Evolutionary conservation across 2,797 vertebrate species (phyloP).

Genomic region (Poecilia picta): DNA sequence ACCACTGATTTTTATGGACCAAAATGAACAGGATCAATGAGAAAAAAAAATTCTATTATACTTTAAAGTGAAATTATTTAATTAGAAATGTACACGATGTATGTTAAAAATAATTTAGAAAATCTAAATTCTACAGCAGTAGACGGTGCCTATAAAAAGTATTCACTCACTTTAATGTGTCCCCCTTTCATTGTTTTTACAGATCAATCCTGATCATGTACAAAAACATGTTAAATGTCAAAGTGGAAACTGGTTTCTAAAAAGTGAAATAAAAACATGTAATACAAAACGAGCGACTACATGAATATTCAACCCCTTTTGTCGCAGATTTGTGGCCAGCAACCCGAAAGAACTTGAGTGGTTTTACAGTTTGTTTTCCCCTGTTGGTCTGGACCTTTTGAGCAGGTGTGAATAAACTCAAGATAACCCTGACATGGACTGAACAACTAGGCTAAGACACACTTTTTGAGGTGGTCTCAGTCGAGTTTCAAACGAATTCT

Average conservation of each 20-base stretch:
- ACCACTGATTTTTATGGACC: neutral
- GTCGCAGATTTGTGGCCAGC: neutral
- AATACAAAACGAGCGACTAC: neutral
- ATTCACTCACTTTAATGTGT: neutral
- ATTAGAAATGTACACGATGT: too few relatives aligned
- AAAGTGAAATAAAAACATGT: neutral
- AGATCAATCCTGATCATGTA: neutral
- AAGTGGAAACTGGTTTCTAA: neutral
- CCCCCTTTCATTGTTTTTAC: neutral
- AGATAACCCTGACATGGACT: too few relatives aligned
- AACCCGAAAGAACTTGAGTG: too few relatives aligned
- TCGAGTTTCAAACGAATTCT: too few relatives aligned
- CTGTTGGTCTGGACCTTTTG: too few relatives aligned
- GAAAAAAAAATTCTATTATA: neutral
- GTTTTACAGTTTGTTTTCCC: too few relatives aligned
- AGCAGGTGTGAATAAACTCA: too few relatives aligned
- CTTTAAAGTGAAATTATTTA: too few relatives aligned
- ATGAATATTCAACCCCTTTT: neutral
- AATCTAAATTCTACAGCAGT: neutral
- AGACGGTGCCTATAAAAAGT: neutral
- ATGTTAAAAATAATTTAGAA: neutral
- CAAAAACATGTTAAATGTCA: neutral
- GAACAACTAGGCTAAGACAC: too few relatives aligned
- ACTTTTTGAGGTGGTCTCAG: too few relatives aligned
- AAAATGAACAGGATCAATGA: neutral